A percentile compares a stretch with the other conserved stretches of the same genome.
These are phyloP conservation scores for Xestia ashworthii DNA, from an alignment of 2,888 invertebrate species.

Conservation along the genomic window DNA sequence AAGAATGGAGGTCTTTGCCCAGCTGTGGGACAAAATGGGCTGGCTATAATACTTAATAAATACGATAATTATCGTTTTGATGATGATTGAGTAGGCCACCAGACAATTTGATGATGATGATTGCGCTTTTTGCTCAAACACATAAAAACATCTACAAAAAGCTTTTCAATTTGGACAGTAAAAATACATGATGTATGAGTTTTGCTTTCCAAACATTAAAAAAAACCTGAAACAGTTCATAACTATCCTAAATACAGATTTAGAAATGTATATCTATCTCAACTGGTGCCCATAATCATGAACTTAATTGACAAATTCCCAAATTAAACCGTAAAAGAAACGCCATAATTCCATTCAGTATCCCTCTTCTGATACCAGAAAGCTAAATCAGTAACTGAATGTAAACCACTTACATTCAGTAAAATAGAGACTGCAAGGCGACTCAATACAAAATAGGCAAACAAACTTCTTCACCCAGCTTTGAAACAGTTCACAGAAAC, in stretches of 20 bases:
- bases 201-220: neutral
- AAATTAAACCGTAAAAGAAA: neutral
- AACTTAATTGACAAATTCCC: neutral
- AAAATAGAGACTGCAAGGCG: constrained; percentile 29
- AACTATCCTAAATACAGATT: neutral
- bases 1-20: too few species aligned
- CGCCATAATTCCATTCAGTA: neutral
- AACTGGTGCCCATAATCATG: neutral
- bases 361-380: neutral
- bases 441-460: constrained; percentile 1
- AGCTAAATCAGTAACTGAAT: constrained; percentile 17
- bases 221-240: neutral
- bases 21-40: too few species aligned
- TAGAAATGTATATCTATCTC: neutral
- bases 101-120: too few species aligned
- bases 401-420: constrained; percentile 20
- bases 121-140: neutral
- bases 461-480: neutral
- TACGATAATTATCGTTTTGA: too few species aligned
- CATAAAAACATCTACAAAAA: neutral
- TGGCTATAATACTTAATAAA: too few species aligned
- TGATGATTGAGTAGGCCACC: too few species aligned
- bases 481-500: constrained; percentile 15
- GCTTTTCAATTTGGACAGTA: too few species aligned
- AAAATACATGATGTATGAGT: neutral